Conservation (phyloP, 2,888 invertebrate genomes). For the Apamea crenata region DNA sequence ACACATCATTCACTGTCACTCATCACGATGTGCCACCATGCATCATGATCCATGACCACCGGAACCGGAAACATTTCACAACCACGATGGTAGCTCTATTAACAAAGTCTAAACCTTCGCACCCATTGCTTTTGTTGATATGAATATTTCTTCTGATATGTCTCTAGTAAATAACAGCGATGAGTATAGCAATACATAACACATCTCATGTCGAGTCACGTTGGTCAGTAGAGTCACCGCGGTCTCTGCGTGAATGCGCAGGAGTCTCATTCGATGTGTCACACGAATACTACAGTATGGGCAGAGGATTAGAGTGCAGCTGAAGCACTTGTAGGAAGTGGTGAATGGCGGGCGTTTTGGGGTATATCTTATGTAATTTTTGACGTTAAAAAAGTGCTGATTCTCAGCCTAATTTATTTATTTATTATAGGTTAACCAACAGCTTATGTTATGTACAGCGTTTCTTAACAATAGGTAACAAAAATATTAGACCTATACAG, state of each 20-base stretch:
- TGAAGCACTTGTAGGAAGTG: background rate
- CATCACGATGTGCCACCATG: too few species aligned
- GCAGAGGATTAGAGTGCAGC: background rate
- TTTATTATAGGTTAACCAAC: too few species aligned
- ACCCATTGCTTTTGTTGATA: background rate
- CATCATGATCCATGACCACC: background rate
- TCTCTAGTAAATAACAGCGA: background rate
- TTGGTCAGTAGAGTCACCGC: background rate
- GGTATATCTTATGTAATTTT: background rate
- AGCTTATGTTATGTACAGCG: too few species aligned
- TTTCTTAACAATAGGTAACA: too few species aligned
- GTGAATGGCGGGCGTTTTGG: background rate
- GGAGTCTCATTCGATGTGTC: conserved; percentile 21
- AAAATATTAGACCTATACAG: too few species aligned
- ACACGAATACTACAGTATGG: background rate
- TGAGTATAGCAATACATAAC: background rate
- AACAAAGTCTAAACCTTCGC: background rate
- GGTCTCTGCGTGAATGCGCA: conserved; percentile 15
- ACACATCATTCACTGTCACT: too few species aligned
- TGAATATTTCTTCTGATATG: too few species aligned
- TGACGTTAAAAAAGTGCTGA: background rate
- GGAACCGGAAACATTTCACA: background rate
- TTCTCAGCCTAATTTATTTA: background rate
- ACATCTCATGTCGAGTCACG: background rate
- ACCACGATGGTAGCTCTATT: background rate